Evolutionary conservation across 2,797 vertebrate species (phyloP).

Genomic region (Hypotaenidia philippensis): DNA sequence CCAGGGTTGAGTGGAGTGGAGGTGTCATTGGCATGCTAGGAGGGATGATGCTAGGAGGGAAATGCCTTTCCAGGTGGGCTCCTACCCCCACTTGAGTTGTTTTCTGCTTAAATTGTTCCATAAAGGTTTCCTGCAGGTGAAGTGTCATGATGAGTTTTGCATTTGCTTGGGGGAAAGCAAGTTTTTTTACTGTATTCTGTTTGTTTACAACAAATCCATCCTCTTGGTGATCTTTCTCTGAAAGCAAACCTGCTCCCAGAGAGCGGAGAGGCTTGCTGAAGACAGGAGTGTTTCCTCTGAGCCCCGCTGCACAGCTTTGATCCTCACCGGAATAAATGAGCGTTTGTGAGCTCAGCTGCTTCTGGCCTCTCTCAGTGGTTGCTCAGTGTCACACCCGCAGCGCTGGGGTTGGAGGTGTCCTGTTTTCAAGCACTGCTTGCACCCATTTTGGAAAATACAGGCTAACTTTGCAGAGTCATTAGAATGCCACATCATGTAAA

Average conservation of each 20-base stretch:
- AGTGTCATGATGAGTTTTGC: background rate
- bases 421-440: background rate
- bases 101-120: background rate
- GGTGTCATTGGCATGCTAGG: background rate
- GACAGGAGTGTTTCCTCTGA: background rate
- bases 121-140: background rate
- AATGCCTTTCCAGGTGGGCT: background rate
- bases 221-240: background rate
- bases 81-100: background rate
- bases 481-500: background rate
- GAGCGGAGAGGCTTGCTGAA: background rate
- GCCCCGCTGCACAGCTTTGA: background rate
- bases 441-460: background rate
- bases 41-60: background rate
- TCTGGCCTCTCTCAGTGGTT: background rate
- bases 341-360: background rate
- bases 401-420: background rate
- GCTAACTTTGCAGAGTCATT: background rate
- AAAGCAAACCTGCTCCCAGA: background rate
- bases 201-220: background rate
- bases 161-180: background rate
- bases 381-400: rapidly evolving
- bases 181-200: background rate
- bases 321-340: background rate
- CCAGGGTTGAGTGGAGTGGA: background rate